Evolutionary conservation across 2,888 invertebrate genomes (phyloP).

Genomic region (Spicauda simplicius): DNA sequence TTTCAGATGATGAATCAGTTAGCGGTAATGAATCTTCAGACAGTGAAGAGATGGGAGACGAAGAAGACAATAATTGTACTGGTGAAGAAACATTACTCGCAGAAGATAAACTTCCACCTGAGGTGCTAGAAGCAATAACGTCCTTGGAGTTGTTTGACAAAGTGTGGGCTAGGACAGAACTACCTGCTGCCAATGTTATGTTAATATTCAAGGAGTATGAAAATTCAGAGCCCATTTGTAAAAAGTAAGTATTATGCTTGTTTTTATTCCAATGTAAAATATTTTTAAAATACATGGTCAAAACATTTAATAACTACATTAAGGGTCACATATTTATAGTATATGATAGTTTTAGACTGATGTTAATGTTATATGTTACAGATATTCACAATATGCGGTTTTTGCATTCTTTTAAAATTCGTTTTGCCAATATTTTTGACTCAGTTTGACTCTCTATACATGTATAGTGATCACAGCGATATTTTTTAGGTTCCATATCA

Average conservation of each 20-base stretch:
- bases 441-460: too few species aligned
- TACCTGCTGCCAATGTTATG: conserved; percentile 83
- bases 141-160: conserved; percentile 85
- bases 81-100: conserved; percentile 65
- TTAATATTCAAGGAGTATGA: conserved; percentile 81
- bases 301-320: too few species aligned
- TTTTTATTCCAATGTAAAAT: background rate
- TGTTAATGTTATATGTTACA: too few species aligned
- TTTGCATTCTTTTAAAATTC: too few species aligned
- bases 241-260: conserved; percentile 70
- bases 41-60: conserved; percentile 67
- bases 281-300: background rate
- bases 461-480: too few species aligned
- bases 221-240: conserved; percentile 73
- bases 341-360: too few species aligned
- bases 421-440: too few species aligned
- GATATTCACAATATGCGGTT: too few species aligned
- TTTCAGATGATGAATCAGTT: conserved; percentile 62
- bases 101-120: conserved; percentile 81
- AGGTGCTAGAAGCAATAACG: conserved; percentile 86
- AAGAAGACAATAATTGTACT: conserved; percentile 74
- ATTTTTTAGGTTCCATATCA: too few species aligned
- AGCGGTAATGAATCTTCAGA: conserved; percentile 66
- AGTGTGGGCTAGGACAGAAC: conserved; percentile 81
- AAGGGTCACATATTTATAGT: too few species aligned